phyloP scores from a whole-genome alignment of 2,797 vertebrate genomes.

The Decapterus maruadsi region DNA sequence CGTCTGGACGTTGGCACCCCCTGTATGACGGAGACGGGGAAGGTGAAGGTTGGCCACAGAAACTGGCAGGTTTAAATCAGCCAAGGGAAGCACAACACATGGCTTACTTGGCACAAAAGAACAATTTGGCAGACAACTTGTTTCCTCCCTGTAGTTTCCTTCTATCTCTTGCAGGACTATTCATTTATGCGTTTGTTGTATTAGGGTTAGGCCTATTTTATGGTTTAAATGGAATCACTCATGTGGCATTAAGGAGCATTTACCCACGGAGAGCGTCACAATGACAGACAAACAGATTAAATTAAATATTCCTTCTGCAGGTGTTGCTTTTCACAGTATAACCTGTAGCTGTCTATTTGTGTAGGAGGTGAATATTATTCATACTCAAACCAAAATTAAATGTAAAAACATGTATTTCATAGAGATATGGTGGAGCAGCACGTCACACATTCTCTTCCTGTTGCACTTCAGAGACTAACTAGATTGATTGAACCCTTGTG shows the following conservation, averaged over 20 bases:
- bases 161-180: slow-evolving; percentile 17
- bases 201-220: background rate
- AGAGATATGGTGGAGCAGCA: background rate
- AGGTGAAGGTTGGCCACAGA: slow-evolving; percentile 60
- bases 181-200: slow-evolving; percentile 15
- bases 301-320: background rate
- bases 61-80: slow-evolving; percentile 53
- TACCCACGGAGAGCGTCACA: background rate
- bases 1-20: slow-evolving; percentile 46
- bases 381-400: background rate
- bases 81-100: slow-evolving; percentile 67
- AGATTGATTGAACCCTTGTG: background rate
- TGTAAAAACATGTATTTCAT: background rate
- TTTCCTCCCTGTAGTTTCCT: slow-evolving; percentile 37
- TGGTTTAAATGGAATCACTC: background rate
- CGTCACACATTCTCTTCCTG: background rate
- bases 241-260: background rate
- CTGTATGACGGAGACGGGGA: slow-evolving; percentile 40
- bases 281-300: background rate
- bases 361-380: background rate
- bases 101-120: slow-evolving; percentile 62
- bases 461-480: background rate
- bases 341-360: background rate
- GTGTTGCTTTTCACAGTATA: background rate
- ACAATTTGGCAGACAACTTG: slow-evolving; percentile 48